These are phyloP conservation scores for Nomada hirtipes DNA, from an alignment of 2,888 invertebrate species.

Conservation along the genomic window DNA sequence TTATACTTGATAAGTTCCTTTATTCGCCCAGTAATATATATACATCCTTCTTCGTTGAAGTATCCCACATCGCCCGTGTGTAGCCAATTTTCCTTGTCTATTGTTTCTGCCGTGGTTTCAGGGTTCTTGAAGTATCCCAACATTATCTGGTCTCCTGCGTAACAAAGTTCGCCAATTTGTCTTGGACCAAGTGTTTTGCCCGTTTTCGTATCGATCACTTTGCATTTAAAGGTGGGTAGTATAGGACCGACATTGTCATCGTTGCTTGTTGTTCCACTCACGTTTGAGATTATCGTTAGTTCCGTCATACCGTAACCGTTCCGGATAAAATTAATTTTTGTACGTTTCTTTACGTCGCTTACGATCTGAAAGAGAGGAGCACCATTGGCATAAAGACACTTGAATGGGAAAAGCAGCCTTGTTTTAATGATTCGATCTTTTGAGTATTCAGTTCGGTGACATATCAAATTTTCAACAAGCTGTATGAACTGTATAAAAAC, in stretches of 20 bases:
- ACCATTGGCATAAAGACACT: not conserved
- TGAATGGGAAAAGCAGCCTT: not conserved
- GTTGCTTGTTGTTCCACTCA: slow-evolving; percentile 82
- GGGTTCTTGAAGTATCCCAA: slow-evolving; percentile 85
- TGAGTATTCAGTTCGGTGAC: not conserved
- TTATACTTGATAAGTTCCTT: slow-evolving; percentile 88
- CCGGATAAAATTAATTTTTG: slow-evolving; percentile 86
- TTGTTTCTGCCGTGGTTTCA: slow-evolving; percentile 84
- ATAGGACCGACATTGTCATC: slow-evolving; percentile 88
- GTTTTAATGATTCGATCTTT: not conserved
- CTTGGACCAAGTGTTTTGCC: slow-evolving; percentile 83
- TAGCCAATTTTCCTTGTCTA: slow-evolving; percentile 85
- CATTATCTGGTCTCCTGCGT: slow-evolving; percentile 85
- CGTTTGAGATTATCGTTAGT: slow-evolving; percentile 87
- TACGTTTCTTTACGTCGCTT: slow-evolving; percentile 80
- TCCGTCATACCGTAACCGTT: slow-evolving; percentile 94
- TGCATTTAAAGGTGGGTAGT: slow-evolving; percentile 87
- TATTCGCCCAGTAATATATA: slow-evolving; percentile 85
- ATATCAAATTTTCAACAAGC: no score
- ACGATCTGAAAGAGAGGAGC: slow-evolving; percentile 33
- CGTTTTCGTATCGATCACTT: slow-evolving; percentile 83
- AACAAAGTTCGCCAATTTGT: slow-evolving; percentile 86
- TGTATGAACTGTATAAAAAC: no score
- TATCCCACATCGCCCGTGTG: slow-evolving; percentile 86
- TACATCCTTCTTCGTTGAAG: slow-evolving; percentile 84